Conservation (phyloP, 2,888 invertebrate genomes). For the Periphyllus acericola region DNA sequence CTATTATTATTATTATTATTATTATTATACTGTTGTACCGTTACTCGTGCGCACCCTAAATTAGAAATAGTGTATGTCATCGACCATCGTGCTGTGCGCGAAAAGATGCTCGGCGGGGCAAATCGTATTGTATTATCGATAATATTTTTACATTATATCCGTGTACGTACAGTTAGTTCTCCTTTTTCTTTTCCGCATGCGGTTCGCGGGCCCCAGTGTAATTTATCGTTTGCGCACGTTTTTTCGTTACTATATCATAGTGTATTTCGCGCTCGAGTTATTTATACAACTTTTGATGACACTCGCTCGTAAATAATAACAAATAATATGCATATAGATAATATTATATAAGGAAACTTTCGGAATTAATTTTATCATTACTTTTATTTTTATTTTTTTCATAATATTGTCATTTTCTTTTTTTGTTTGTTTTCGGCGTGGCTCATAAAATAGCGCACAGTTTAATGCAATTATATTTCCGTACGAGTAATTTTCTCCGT, state of each 20-base stretch:
- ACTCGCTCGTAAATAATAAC: slow-evolving; percentile 40
- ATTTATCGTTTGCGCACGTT: slow-evolving; percentile 15
- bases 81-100: not conserved
- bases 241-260: not conserved
- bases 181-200: not conserved
- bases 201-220: not conserved
- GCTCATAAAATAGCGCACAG: slow-evolving; percentile 21
- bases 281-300: slow-evolving; percentile 45
- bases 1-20: too few species aligned
- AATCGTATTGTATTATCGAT: not conserved
- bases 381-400: slow-evolving; percentile 11
- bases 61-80: not conserved
- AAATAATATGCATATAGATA: not conserved
- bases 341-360: slow-evolving; percentile 28
- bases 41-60: not conserved
- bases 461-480: slow-evolving; percentile 50
- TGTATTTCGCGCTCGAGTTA: slow-evolving; percentile 1
- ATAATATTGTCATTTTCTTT: not conserved
- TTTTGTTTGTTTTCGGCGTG: not conserved
- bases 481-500: slow-evolving; percentile 12
- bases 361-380: slow-evolving; percentile 13
- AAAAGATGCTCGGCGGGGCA: not conserved
- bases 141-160: not conserved
- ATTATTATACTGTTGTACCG: too few species aligned
- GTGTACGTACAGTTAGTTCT: too few species aligned